A percentile compares a stretch with the other conserved stretches of the same genome.
Evolutionary conservation across 2,113 vertebrate species (phyloP).

Genomic region (Nannobrachium achirus): DNA sequence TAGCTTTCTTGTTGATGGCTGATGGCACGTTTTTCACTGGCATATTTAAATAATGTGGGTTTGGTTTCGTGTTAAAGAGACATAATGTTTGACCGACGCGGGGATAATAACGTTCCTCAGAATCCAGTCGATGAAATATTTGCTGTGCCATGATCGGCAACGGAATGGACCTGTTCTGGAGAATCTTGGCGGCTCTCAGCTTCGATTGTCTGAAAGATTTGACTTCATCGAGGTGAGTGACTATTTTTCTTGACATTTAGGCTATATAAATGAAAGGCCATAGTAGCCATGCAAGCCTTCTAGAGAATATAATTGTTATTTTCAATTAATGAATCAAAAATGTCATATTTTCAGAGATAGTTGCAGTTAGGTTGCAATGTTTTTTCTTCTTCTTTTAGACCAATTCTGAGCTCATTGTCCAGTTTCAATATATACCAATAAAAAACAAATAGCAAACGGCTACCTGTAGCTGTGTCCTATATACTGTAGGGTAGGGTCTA

Average conservation of each 20-base stretch:
- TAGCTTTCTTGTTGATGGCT: constrained; percentile 11
- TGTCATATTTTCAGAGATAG: neutral
- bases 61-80: neutral
- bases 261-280: too few relatives aligned
- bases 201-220: constrained; percentile 79
- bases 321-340: neutral
- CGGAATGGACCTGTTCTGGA: constrained; percentile 80
- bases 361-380: neutral
- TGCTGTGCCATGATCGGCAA: constrained; percentile 60
- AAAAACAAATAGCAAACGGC: too few relatives aligned
- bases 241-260: too few relatives aligned
- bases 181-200: constrained; percentile 77
- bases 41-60: constrained; percentile 17
- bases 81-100: neutral
- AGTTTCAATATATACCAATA: neutral
- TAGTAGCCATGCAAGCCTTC: too few relatives aligned
- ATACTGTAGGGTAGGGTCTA: too few relatives aligned
- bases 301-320: too few relatives aligned
- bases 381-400: neutral
- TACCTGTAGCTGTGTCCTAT: too few relatives aligned
- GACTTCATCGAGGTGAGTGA: constrained; percentile 72
- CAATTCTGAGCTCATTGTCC: too few relatives aligned
- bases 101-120: constrained; percentile 31
- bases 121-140: constrained; percentile 20
- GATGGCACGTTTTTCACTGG: constrained; percentile 6